Conservation (phyloP, 2,888 invertebrate species). For the Diarsia rubi region DNA sequence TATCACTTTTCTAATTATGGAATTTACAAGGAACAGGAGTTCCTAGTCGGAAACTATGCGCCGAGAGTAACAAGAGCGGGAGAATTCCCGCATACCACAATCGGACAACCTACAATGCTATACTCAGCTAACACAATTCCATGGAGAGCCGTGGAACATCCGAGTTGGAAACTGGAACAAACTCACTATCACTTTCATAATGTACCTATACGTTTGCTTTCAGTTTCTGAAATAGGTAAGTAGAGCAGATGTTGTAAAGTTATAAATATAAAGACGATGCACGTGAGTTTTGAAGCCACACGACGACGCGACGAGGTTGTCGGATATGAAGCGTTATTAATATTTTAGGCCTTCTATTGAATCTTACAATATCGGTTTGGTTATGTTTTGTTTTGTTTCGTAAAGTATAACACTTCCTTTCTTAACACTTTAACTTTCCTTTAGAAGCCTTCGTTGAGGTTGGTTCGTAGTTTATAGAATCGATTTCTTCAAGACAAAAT, state of each 20-base stretch:
- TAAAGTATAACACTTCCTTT: neutral
- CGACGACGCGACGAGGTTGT: conserved; percentile 24
- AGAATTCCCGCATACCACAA: neutral
- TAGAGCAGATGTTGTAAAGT: conserved; percentile 21
- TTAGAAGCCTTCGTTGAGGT: neutral
- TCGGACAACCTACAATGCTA: conserved; percentile 7
- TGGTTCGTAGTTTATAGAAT: neutral
- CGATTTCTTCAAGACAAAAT: neutral
- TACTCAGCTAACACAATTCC: conserved; percentile 8
- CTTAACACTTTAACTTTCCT: too few relatives aligned
- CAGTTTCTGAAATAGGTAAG: conserved; percentile 38
- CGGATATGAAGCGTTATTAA: conserved; percentile 25
- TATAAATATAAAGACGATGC: conserved; percentile 8
- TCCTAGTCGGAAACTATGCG: neutral
- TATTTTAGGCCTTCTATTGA: conserved; percentile 32
- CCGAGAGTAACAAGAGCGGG: neutral
- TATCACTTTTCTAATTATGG: neutral
- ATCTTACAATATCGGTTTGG: conserved; percentile 2
- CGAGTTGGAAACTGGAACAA: conserved; percentile 49
- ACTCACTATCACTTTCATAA: conserved; percentile 35
- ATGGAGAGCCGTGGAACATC: conserved; percentile 14
- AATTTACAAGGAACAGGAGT: neutral
- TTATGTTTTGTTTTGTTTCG: too few relatives aligned
- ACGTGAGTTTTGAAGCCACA: conserved; percentile 45
- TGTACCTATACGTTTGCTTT: conserved; percentile 7